Evolutionary conservation across 2,797 vertebrate species (phyloP).

Genomic region (Margarornis squamiger): DNA sequence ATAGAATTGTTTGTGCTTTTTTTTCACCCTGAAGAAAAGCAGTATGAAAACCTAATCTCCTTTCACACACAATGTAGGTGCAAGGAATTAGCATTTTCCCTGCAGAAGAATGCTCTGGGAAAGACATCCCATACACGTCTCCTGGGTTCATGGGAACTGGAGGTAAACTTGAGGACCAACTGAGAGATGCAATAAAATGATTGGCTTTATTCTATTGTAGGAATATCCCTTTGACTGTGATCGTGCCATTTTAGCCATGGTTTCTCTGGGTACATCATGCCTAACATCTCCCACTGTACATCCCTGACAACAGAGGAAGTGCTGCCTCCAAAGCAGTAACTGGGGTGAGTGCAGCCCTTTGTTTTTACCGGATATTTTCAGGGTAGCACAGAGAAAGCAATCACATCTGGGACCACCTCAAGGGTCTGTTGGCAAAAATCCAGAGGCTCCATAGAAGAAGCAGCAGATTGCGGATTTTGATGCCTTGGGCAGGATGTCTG

Average conservation of each 20-base stretch:
- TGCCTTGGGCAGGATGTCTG: conserved; percentile 61
- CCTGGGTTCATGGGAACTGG: background rate
- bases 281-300: conserved; percentile 57
- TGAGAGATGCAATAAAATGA: background rate
- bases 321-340: conserved; percentile 39
- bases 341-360: conserved; percentile 51
- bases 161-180: background rate
- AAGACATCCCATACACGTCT: background rate
- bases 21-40: background rate
- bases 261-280: conserved; percentile 42
- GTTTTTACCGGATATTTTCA: conserved; percentile 47
- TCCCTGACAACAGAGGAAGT: conserved; percentile 65
- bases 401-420: conserved; percentile 57
- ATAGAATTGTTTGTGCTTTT: background rate
- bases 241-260: conserved; percentile 9
- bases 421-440: conserved; percentile 18
- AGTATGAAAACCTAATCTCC: background rate
- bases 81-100: background rate
- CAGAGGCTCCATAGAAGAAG: conserved; percentile 12
- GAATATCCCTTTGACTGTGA: conserved; percentile 45
- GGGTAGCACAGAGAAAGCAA: conserved; percentile 33
- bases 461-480: conserved; percentile 42
- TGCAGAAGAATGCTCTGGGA: background rate
- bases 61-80: background rate
- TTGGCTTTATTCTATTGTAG: conserved; percentile 42